Conservation (phyloP, 2,888 invertebrate species). For the Xylota sylvarum region DNA sequence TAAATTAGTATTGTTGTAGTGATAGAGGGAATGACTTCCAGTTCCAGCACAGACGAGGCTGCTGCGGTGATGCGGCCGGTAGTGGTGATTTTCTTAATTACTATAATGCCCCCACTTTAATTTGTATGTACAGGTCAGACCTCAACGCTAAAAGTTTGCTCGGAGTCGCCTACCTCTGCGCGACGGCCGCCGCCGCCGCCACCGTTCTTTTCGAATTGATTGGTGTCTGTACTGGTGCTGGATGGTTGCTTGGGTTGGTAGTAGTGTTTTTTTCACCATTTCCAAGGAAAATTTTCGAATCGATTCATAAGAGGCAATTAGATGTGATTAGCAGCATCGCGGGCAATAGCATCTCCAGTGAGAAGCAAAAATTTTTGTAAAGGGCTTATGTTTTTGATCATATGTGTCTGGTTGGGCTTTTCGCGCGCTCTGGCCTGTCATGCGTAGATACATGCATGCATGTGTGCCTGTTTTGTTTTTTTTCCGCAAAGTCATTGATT, state of each 20-base stretch:
- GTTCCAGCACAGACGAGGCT: not conserved
- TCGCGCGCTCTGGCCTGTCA: not conserved
- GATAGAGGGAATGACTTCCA: constrained; percentile 39
- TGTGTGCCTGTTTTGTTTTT: not conserved
- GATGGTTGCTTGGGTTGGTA: no score
- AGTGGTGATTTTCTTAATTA: constrained; percentile 74
- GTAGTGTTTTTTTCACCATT: constrained; percentile 38
- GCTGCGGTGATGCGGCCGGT: constrained; percentile 3
- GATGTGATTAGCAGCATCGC: constrained; percentile 61
- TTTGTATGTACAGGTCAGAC: constrained; percentile 54
- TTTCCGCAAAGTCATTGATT: constrained; percentile 20
- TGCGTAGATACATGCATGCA: not conserved
- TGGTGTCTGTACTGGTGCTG: constrained; percentile 11
- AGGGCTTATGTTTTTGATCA: constrained; percentile 35
- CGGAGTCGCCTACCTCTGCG: not conserved
- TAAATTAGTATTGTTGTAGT: constrained; percentile 61
- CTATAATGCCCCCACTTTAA: constrained; percentile 71
- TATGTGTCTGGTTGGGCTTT: constrained; percentile 24
- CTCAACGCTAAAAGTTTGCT: constrained; percentile 27
- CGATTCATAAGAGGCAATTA: constrained; percentile 66
- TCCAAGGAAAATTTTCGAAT: constrained; percentile 62
- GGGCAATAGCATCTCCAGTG: constrained; percentile 41
- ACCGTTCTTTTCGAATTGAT: constrained; percentile 23
- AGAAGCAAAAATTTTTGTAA: constrained; percentile 35
- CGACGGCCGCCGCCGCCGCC: not conserved